Evolutionary conservation across 2,797 vertebrate genomes (phyloP).

Genomic region (Petrocephalus sullivani): DNA sequence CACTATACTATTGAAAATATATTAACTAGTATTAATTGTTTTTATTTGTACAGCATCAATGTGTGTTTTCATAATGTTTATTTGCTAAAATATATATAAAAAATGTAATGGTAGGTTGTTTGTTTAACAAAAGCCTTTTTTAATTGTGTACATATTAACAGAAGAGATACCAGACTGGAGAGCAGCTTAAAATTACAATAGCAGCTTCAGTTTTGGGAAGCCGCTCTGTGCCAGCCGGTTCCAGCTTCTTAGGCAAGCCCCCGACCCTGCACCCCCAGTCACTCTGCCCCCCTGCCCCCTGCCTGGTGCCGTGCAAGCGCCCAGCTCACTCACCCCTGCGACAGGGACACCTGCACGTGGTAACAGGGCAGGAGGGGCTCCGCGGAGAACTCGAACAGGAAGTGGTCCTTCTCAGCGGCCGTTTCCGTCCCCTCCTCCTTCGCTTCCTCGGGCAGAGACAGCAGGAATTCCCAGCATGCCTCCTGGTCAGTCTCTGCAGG

Average conservation of each 20-base stretch:
- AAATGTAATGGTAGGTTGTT: not conserved
- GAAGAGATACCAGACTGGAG: not conserved
- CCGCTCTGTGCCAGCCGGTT: not conserved
- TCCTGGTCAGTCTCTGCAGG: constrained; percentile 82
- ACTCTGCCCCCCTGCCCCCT: not conserved
- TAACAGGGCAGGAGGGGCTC: constrained; percentile 89
- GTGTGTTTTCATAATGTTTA: not conserved
- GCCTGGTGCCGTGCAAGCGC: not conserved
- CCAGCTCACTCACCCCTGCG: constrained; percentile 77
- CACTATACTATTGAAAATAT: not conserved
- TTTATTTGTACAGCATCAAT: not conserved
- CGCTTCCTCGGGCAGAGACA: constrained; percentile 78
- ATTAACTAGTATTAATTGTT: not conserved
- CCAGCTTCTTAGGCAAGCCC: not conserved
- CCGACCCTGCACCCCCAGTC: not conserved
- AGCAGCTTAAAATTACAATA: not conserved
- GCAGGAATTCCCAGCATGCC: constrained; percentile 79
- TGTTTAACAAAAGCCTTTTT: not conserved
- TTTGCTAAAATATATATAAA: not conserved
- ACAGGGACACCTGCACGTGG: constrained; percentile 87
- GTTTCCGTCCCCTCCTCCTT: constrained; percentile 69
- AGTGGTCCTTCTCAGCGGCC: constrained; percentile 77
- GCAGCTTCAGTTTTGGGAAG: not conserved
- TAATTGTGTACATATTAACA: not conserved
- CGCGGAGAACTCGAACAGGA: constrained; percentile 93